These are phyloP conservation scores for Sarcophilus harrisii DNA, from an alignment of 2,797 vertebrate species.

Conservation along the genomic window DNA sequence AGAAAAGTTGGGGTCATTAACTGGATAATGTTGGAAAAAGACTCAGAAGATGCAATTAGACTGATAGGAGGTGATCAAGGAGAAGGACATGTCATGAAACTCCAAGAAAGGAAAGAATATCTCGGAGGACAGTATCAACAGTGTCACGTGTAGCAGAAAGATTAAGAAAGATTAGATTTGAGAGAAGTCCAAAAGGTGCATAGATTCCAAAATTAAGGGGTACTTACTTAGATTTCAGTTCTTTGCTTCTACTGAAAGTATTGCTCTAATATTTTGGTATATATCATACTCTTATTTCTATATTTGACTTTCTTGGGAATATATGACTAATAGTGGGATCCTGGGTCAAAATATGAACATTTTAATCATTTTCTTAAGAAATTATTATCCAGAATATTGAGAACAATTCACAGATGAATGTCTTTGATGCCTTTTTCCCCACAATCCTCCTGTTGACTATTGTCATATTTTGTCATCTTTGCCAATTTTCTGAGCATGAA, in stretches of 20 bases:
- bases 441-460: not conserved
- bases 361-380: not conserved
- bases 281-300: not conserved
- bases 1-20: not conserved
- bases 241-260: not conserved
- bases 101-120: not conserved
- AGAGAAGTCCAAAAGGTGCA: not conserved
- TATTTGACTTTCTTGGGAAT: not conserved
- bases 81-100: not conserved
- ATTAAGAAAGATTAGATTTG: not conserved
- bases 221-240: not conserved
- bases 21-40: not conserved
- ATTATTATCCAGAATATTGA: not conserved
- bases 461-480: not conserved
- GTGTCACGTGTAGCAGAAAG: not conserved
- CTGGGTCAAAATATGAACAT: not conserved
- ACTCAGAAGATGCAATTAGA: not conserved
- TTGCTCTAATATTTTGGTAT: not conserved
- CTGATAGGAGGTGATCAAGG: not conserved
- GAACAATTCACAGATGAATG: too few species aligned
- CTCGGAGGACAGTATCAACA: not conserved
- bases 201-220: not conserved
- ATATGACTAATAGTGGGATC: not conserved
- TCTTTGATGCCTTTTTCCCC: not conserved
- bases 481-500: not conserved